phyloP scores from a whole-genome alignment of 2,797 vertebrate species.

The Dendrocincla tyrannina region DNA sequence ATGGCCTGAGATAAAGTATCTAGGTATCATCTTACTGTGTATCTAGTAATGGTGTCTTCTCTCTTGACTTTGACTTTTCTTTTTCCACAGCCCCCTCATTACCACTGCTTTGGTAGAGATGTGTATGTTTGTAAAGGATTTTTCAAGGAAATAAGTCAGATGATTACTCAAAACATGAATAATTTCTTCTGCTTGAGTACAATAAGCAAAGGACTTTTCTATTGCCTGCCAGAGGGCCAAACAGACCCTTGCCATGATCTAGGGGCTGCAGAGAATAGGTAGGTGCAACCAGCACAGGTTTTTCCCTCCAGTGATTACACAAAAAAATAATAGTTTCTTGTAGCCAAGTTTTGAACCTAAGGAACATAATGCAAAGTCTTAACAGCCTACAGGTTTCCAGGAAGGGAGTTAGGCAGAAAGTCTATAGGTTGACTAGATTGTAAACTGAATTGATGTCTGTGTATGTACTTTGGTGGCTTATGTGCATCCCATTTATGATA shows the following conservation, averaged over 20 bases:
- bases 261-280: background rate
- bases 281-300: background rate
- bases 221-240: background rate
- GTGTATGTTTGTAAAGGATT: background rate
- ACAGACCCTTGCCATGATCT: background rate
- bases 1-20: background rate
- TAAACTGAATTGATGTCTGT: background rate
- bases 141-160: background rate
- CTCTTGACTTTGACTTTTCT: background rate
- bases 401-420: background rate
- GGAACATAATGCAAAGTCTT: background rate
- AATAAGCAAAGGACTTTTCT: background rate
- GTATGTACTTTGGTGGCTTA: background rate
- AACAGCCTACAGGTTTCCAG: fast-evolving
- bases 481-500: background rate
- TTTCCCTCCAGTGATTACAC: background rate
- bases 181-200: background rate
- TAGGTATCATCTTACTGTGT: background rate
- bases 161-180: background rate
- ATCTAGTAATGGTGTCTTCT: background rate
- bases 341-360: background rate
- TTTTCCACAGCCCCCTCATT: background rate
- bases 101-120: background rate
- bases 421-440: background rate
- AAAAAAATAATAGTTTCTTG: background rate